Percentiles rank a stretch among this genome's conserved stretches.
Evolutionary conservation across 2,888 invertebrate species (phyloP).

Genomic region (Phlogophora meticulosa): DNA sequence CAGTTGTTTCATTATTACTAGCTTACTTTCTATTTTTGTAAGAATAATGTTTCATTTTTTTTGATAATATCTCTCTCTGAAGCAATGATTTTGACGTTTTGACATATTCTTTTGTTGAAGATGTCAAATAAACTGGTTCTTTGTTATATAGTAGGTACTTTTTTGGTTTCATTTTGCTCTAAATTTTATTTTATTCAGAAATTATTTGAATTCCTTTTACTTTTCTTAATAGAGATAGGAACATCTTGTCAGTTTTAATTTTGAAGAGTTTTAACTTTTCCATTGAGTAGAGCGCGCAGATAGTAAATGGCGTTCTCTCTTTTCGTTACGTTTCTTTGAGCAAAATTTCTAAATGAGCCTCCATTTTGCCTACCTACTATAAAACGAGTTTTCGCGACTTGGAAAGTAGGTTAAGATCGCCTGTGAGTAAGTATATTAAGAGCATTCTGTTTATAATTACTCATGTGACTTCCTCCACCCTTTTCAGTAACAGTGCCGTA

Average conservation of each 20-base stretch:
- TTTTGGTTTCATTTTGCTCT: neutral
- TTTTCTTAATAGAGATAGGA: too few species aligned
- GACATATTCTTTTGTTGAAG: neutral
- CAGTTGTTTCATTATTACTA: neutral
- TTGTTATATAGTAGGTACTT: neutral
- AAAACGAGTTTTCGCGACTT: neutral
- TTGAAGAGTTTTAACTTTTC: too few species aligned
- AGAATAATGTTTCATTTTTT: neutral
- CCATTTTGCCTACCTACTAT: neutral
- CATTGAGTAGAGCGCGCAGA: too few species aligned
- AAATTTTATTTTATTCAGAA: neutral
- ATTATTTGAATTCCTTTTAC: too few species aligned
- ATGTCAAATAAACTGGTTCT: neutral
- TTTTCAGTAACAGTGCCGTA: slow-evolving; percentile 34
- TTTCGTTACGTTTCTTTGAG: slow-evolving; percentile 3
- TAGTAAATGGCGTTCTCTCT: neutral
- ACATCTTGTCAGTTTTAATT: too few species aligned
- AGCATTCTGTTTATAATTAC: slow-evolving; percentile 28
- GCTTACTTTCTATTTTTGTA: neutral
- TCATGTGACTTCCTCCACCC: slow-evolving; percentile 8
- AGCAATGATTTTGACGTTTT: neutral
- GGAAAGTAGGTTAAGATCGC: slow-evolving; percentile 18
- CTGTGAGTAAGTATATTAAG: slow-evolving; percentile 7
- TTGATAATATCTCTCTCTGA: too few species aligned
- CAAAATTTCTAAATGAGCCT: neutral